These are phyloP conservation scores for Syncerus caffer DNA, from an alignment of 2,797 vertebrate species.

Conservation along the genomic window DNA sequence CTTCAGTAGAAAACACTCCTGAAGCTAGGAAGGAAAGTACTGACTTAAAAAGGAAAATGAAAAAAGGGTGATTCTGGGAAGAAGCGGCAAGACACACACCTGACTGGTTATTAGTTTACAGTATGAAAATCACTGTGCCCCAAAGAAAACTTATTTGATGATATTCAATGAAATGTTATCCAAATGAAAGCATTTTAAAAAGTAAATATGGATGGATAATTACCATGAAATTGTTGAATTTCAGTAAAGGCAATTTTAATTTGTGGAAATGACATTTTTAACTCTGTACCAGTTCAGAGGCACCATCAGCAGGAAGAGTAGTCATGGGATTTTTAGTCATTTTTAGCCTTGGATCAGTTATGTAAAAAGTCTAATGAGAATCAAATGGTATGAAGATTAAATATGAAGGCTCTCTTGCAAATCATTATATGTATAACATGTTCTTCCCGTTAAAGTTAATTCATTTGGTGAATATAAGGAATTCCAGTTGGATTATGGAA, in stretches of 20 bases:
- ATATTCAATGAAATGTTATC: background rate
- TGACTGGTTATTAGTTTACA: background rate
- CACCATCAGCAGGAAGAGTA: background rate
- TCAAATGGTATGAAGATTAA: background rate
- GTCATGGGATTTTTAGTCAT: background rate
- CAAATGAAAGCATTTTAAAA: slow-evolving; percentile 1
- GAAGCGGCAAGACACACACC: background rate
- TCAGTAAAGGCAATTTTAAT: background rate
- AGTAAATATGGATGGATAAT: background rate
- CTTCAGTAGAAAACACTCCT: background rate
- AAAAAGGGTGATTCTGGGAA: background rate
- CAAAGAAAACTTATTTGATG: background rate
- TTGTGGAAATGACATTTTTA: background rate
- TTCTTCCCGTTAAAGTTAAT: background rate
- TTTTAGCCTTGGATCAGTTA: background rate
- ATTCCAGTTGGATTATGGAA: background rate
- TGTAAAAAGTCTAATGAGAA: background rate
- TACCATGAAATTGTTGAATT: background rate
- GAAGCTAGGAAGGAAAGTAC: background rate
- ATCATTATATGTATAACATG: background rate
- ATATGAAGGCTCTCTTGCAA: background rate
- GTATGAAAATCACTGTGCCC: background rate
- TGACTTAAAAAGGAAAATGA: background rate
- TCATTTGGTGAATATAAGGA: background rate
- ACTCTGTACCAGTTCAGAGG: background rate